Evolutionary conservation across 2,888 invertebrate genomes (phyloP), one percentile per base, ranked within the genome.

Genomic region (Lymantria dispar): DNA sequence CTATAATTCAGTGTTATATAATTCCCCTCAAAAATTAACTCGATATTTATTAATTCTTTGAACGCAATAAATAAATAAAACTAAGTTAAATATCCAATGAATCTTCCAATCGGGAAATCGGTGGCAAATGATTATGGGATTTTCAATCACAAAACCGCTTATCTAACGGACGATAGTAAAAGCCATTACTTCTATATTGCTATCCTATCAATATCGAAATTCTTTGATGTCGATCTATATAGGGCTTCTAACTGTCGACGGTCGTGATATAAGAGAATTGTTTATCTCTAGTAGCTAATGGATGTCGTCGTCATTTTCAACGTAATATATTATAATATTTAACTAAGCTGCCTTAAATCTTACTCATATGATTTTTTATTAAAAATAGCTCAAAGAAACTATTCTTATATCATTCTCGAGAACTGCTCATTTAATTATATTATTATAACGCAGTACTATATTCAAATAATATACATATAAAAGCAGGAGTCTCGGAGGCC

Each of bases 401-500:
- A 22, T 22, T 22, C 22, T 22, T 22, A 22, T 3, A 3, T 3
- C 22, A 22, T 3, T 22, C 5, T 22, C 22, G 22, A 22, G 22
- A 22, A 22, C n/a, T n/a, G n/a, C n/a, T n/a, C 22, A 22, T 22
- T 22, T 22, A 22, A 22, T 22, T 22, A 22, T 22, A 22, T 22
- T 22, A 2, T 22, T 22, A 22, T 22, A 22, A 22, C 68, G 54
- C 65, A 75, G 78, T 73, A 73, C 64, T 64, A 72, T 68, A 70
- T 10, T 33, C 74, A 70, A 63, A 62, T 74, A 37, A 74, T 74
- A 74, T 76, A 73, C 65, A 77, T 73, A 71, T 74, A 79, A 82
- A 83, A 82, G 81, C 81, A 74, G 76, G 76, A 82, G 78, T 64
- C 74, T 76, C 66, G 68, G 63, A 80, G 85, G 72, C 88, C 89